Base-by-base conservation (phyloP, 2,888 invertebrate species). In the Agapostemon virescens region DNA sequence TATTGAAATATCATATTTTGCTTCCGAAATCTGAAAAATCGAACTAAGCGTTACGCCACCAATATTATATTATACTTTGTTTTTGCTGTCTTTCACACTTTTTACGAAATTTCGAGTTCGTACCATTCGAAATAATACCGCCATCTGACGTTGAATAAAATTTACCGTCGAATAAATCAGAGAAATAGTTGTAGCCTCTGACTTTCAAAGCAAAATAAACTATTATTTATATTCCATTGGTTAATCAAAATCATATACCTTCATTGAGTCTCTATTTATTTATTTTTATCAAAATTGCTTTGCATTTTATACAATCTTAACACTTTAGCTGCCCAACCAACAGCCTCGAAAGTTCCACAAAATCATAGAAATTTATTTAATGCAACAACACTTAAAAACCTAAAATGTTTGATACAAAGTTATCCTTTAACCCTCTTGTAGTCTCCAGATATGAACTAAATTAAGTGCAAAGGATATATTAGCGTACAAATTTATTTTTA, bases 1-100 rank as follows among this genome's bases (percentile, higher is more conserved):
- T 61, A 33, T 61, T 61, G 20, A 61, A 61, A 61, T 61, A 30
- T 61, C 33, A 20, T 33, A 33, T 33, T 61, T 61, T 61, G 17
- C 9, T 61, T 33, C 11, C 9, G 3, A 33, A 20, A 33, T 20
- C 55, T 17, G 17, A 5, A 15, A 55, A 55, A 17, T 15, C 55
- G 55, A 55, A 26, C 26, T 55, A 55, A 17, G 26, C 26, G 26
- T 13, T 6, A 55, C 26, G 2, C 3, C 49, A 49, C 55, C 26
- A 55, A 55, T 55, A 55, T 55, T 55, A 55, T 55, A 55, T 26
- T 55, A 55, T 55, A 55, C 17, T 23, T 7, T 7, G 17, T 17
- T 17, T 26, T 26, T 17, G 26, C 17, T 17, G 2, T 26, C 13
- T 55, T 55, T 15, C 26, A 17, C 55, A 55, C 15, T 55, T 15